Conservation (phyloP, 2,797 vertebrate genomes). For the Takifugu ocellatus region DNA sequence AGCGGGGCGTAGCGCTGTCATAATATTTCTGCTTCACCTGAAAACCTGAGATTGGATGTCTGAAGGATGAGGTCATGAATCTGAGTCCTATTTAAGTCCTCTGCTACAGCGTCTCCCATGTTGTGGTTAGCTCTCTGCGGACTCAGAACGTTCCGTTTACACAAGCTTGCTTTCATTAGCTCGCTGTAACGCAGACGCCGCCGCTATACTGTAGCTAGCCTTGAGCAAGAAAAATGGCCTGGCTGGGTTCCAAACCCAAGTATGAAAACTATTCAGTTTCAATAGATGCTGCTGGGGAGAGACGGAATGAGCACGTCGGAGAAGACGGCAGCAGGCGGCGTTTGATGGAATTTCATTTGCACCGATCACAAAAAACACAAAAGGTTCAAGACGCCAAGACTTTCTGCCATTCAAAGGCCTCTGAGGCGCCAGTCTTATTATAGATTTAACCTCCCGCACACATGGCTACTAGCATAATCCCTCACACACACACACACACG, state of each 20-base stretch:
- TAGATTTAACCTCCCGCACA: constrained; percentile 65
- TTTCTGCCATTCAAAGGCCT: constrained; percentile 54
- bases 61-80: constrained; percentile 43
- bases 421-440: constrained; percentile 70
- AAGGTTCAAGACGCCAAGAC: constrained; percentile 15
- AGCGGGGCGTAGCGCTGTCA: constrained; percentile 17
- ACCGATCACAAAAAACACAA: neutral
- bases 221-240: constrained; percentile 59
- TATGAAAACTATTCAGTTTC: constrained; percentile 60
- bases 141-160: constrained; percentile 38
- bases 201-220: constrained; percentile 31
- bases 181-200: constrained; percentile 34
- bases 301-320: neutral
- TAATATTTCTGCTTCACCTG: constrained; percentile 44
- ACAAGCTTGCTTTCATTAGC: constrained; percentile 46
- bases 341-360: neutral
- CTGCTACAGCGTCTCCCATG: constrained; percentile 10
- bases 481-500: constrained; percentile 12
- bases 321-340: too few relatives aligned
- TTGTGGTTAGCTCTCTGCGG: constrained; percentile 9
- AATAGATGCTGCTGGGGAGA: constrained; percentile 23
- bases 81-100: constrained; percentile 10
- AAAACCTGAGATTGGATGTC: constrained; percentile 33
- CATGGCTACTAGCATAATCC: constrained; percentile 64
- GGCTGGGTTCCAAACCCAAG: constrained; percentile 55